A percentile compares a stretch with the other conserved stretches of the same genome.
Evolutionary conservation across 1,140 invertebrate genomes (phyloP).

Genomic region (Whitmania pigra): DNA sequence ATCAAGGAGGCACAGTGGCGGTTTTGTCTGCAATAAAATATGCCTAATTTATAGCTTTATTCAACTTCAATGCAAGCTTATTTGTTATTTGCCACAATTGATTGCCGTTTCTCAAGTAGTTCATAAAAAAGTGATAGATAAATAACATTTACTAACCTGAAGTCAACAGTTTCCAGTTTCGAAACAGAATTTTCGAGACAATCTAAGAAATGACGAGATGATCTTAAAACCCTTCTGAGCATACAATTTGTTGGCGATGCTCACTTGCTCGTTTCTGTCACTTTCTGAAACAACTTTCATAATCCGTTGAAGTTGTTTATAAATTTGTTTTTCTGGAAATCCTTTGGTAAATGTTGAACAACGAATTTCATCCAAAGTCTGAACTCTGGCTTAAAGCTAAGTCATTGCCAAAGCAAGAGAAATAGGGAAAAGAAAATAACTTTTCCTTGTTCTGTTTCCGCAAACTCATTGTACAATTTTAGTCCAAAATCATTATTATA

Average conservation of each 20-base stretch:
- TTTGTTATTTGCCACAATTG: too few species aligned
- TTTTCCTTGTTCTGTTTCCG: conserved; percentile 48
- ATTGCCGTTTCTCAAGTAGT: too few species aligned
- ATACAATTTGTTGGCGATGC: conserved; percentile 11
- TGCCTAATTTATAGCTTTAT: too few species aligned
- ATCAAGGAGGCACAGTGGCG: conserved; percentile 46
- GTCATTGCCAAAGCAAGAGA: conserved; percentile 64
- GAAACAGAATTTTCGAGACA: neutral
- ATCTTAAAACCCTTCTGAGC: neutral
- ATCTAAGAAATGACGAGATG: neutral
- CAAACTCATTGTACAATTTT: neutral
- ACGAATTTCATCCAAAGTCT: conserved; percentile 48
- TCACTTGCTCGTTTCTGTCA: neutral
- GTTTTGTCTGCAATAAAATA: conserved; percentile 14
- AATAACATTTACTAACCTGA: conserved; percentile 14
- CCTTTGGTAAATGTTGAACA: neutral
- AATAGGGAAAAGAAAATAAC: conserved; percentile 76
- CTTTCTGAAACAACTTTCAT: neutral
- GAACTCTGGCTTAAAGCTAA: conserved; percentile 59
- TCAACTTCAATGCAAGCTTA: too few species aligned
- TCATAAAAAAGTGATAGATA: too few species aligned
- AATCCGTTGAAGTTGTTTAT: neutral
- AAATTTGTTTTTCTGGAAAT: neutral
- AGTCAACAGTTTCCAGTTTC: conserved; percentile 15
- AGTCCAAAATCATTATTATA: neutral